Evolutionary conservation across 2,113 vertebrate species (phyloP), one percentile per base, ranked within the genome.

Genomic region (Pyrgilauda ruficollis): DNA sequence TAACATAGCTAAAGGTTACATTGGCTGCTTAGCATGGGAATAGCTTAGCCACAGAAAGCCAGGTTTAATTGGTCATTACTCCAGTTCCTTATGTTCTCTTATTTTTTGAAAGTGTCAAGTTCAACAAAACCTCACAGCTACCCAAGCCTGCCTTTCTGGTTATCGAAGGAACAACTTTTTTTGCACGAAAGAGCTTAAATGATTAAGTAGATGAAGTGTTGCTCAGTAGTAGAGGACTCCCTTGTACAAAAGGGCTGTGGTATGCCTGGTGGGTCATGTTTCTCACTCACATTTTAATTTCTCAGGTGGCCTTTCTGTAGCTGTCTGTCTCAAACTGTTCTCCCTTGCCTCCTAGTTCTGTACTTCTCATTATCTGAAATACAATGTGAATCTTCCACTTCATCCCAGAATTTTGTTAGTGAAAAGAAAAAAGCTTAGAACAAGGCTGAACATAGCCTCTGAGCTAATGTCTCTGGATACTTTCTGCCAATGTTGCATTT

Each of bases 1-100:
- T 72, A 68, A 68, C 30, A 72, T 23, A 89, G 69, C 88, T 75
- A 87, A 76, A 84, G 83, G 86, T 68, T 75, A 87, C 80, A 14
- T 5, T 35, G 61, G 43, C 83, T 84, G 52, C 61, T 94, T 81
- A 79, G 88, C 53, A 76, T 39, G 49, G 88, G 68, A 93, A 89
- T 66, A 90, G 77, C 61, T 75, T 30, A 89, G 88, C 61, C 56
- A 77, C 64, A 74, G 64, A 87, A 80, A 93, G 41, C 30, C 69
- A 75, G 23, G 46, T 76, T 82, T 93, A 92, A 94, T 84, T 94
- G 92, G 86, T 82, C 69, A 92, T 95, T 94, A 90, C 39, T 13
- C 0, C 24, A 63, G 64, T 7, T 43, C 52, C 62, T 76, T 95
- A 89, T 91, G 78, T 94, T 90, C 67, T 75, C 62, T 41, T 67